Base-by-base conservation (phyloP, 2,888 invertebrate species). In the Chorisops tibialis region DNA sequence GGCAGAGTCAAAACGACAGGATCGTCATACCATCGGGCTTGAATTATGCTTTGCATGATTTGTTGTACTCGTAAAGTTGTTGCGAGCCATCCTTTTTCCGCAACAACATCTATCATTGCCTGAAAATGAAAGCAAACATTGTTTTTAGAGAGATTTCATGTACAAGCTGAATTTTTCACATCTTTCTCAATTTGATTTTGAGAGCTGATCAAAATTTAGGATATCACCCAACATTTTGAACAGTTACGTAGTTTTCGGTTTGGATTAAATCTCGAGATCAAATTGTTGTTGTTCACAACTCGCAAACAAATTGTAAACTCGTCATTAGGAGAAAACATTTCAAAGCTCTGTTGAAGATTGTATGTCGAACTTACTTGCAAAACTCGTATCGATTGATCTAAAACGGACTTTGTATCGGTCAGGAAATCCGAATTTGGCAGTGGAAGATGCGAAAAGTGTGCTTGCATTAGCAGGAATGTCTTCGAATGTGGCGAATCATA, bases 51-150 rank as follows among this genome's bases (percentile, higher is more conserved):
- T 79, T 98, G 98, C 81, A 96, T 86, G 9, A 93, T 69, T 67
- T 86, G 82, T 68, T 93, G 89, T 61, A 91, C 82, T 61, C 85
- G 84, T 12, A 98, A 75, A 0, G 93, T 87, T 2, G 90, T 88
- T 4, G 86, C 82, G 6, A 98, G 80, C 93, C 95, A 97, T 50
- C 96, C 96, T 69, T 87, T 84, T 74, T 96, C 92, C 0, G 96
- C 93, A 45, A 88, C 86, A 11, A 93, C 87, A 79, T 98, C 99
- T 70, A 98, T 88, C 93, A 98, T 95, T 18, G 97, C 96, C 91
- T 96, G 79, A 7, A 45, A 41, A 11, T 41, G 41, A 6, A 12
- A 4, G 3, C 14, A n/a, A n/a, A n/a, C n/a, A n/a, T n/a, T n/a
- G n/a, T n/a, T n/a, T n/a, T n/a, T n/a, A n/a, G n/a, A n/a, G n/a